Evolutionary conservation across 2,797 vertebrate genomes (phyloP).

Genomic region (Stomatorhinus walkeri): DNA sequence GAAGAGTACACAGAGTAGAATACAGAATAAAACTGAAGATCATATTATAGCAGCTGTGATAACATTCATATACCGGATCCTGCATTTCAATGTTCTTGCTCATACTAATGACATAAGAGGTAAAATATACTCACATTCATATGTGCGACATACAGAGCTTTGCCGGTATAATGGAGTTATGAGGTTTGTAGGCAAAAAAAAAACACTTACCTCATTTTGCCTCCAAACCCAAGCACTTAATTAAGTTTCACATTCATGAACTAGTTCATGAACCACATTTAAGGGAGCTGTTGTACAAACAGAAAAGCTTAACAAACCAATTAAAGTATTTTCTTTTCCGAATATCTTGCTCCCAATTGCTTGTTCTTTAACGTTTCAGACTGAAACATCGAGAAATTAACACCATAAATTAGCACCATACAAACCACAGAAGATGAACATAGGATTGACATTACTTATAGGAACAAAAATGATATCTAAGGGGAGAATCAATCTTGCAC

Average conservation of each 20-base stretch:
- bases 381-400: not conserved
- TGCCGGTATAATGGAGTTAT: constrained; percentile 20
- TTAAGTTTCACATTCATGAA: constrained; percentile 58
- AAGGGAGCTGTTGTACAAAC: constrained; percentile 12
- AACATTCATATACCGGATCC: not conserved
- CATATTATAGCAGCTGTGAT: constrained; percentile 5
- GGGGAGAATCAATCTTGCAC: not conserved
- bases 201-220: not conserved
- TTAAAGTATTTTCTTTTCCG: not conserved
- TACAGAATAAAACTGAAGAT: not conserved
- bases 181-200: not conserved
- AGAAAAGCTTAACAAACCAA: not conserved
- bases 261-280: constrained; percentile 51
- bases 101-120: not conserved
- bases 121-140: constrained; percentile 22
- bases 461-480: not conserved
- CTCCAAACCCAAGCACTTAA: constrained; percentile 5
- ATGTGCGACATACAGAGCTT: constrained; percentile 15
- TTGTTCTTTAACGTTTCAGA: not conserved
- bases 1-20: not conserved
- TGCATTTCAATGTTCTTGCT: not conserved
- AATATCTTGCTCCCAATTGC: not conserved
- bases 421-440: not conserved
- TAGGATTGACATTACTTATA: not conserved
- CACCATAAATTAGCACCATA: constrained; percentile 8